Base-by-base conservation (phyloP, 2,888 invertebrate genomes). In the Drosophila kokeensis region DNA sequence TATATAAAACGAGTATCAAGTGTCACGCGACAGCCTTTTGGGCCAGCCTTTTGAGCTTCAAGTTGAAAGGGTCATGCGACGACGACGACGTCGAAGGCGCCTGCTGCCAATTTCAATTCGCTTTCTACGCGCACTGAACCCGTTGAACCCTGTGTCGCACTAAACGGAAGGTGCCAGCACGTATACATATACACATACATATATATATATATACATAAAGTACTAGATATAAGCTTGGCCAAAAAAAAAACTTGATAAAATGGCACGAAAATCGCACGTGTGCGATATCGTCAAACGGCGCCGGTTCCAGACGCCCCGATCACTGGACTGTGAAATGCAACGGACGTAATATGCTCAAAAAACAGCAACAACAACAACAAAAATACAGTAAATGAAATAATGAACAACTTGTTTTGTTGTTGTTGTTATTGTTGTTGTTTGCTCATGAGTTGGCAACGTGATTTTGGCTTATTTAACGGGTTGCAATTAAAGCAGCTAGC, bases 231-330 rank as follows among this genome's bases (percentile, higher is more conserved):
- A 45, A 7, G 15, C 21, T 21, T 24, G 21, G 15, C 2, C 15
- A 21, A 45, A 45, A 21, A 40, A 40, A 64, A 58, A 72, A 84
- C 78, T 72, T 83, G 73, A 83, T 86, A 81, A 90, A 81, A 83
- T 81, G 90, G 81, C 91, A 87, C 90, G 91, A 85, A 88, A 81
- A 73, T 88, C 77, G 91, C 91, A 90, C 87, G 87, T 90, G 87
- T 81, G 73, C 90, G 65, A 90, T 89, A 90, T 76, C 69, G 78
- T 69, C 70, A 54, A 61, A 34, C 53, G 82, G 79, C 87, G 87
- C 82, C 85, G 82, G 64, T 73, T 68, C 70, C 89, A 82, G 86
- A 82, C 83, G 81, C 77, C 68, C 68, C 66, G 89, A 86, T 90
- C 90, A 90, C 83, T 87, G 59, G 89, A 90, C 90, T 84, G 84